These are phyloP conservation scores for Spea multiplicata DNA, from an alignment of 2,113 vertebrate genomes.

Conservation along the genomic window DNA sequence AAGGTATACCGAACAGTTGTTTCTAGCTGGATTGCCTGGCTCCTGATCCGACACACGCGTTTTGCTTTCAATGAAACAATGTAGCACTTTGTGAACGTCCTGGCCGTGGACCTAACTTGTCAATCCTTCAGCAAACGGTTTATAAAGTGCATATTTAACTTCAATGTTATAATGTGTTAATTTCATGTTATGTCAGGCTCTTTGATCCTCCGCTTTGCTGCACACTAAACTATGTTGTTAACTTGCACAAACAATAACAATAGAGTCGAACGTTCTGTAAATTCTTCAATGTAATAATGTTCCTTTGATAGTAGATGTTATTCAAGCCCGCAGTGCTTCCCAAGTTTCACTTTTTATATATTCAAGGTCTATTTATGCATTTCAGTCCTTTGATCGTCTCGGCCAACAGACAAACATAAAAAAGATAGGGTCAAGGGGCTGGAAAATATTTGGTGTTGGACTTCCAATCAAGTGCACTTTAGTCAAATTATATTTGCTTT, in stretches of 20 bases:
- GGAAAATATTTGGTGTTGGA: neutral
- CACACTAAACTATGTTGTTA: constrained; percentile 24
- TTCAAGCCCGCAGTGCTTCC: constrained; percentile 13
- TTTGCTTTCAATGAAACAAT: constrained; percentile 17
- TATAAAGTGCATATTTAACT: constrained; percentile 36
- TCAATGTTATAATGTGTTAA: constrained; percentile 18
- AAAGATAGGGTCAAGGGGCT: neutral
- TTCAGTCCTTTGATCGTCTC: neutral
- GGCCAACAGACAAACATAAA: constrained; percentile 30
- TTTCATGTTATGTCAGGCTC: constrained; percentile 28
- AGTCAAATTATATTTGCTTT: constrained; percentile 24
- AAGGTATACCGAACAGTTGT: neutral
- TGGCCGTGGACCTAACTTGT: constrained; percentile 14
- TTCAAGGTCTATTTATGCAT: constrained; percentile 30
- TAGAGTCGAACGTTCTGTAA: constrained; percentile 15
- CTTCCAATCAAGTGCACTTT: neutral
- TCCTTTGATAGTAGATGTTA: constrained; percentile 1
- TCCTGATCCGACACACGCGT: neutral
- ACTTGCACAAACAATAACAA: constrained; percentile 35
- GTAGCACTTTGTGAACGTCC: constrained; percentile 2
- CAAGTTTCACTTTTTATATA: constrained; percentile 20
- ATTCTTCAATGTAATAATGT: neutral
- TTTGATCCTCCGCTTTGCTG: constrained; percentile 30
- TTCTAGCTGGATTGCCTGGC: too few relatives aligned
- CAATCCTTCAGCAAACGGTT: constrained; percentile 35